Base-by-base conservation (phyloP, 2,113 vertebrate genomes). In the Melanocharis versteri region DNA sequence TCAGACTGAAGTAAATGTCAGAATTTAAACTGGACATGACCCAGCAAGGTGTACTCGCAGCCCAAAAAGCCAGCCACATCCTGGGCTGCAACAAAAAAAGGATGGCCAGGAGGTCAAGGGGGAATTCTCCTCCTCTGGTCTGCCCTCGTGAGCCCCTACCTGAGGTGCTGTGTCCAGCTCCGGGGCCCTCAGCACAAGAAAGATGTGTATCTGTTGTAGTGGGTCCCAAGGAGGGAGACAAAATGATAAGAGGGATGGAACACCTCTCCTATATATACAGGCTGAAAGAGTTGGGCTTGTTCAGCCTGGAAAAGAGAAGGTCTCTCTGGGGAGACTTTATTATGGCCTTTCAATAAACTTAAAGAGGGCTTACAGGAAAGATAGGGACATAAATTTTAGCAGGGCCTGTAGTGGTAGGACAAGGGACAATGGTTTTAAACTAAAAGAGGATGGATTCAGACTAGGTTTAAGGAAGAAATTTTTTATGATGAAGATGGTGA, bases 41-140 rank as follows among this genome's bases (percentile, higher is more conserved):
- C 19, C 0, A 2, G 6, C 7, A 68, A 30, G 28, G 9, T 66
- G 4, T 1, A 2, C 15, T 71, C 0, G 0, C 35, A 81, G 19
- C 9, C 19, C 54, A 64, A 27, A 76, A 71, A 9, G 3, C 18
- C 23, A 27, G 15, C 10, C 12, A 28, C 12, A 23, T 15, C 6
- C 6, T 42, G 31, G 27, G 10, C 27, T 81, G 33, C 60, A 61
- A 31, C 11, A 40, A 31, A 23, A 69, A 21, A 24, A 40, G 4
- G 0, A 4, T 78, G 26, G 6, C 21, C 31, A 72, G 39, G 18
- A 39, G 11, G 6, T 13, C 1, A 3, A 44, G 44, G 11, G 11
- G 10, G 2, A 8, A 53, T 39, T 77, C 23, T 44, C 2, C 2
- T 4, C 4, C 10, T 77, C 19, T 81, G 0, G 15, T 62, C 23